Percentiles rank a stretch among this genome's conserved stretches.
These are phyloP conservation scores for Scylla paramamosain DNA, from an alignment of 1,140 invertebrate species.

Conservation along the genomic window DNA sequence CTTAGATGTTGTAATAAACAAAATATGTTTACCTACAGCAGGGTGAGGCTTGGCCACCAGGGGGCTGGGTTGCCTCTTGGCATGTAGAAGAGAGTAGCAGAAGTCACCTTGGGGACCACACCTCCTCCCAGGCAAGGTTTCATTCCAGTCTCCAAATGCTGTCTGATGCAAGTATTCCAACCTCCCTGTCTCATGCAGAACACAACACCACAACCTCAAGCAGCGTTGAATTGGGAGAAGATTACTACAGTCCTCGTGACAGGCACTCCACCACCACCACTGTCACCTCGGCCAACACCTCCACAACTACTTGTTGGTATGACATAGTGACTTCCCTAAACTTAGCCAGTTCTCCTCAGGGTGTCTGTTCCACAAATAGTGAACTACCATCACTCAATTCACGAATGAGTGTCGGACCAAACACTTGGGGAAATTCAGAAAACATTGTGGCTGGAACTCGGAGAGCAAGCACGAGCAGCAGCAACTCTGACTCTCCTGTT, in stretches of 20 bases:
- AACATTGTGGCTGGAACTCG: background rate
- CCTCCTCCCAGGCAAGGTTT: slow-evolving; percentile 25
- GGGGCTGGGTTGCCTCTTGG: slow-evolving; percentile 67
- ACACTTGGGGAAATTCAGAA: slow-evolving; percentile 34
- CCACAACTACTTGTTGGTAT: slow-evolving; percentile 67
- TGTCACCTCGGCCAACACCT: slow-evolving; percentile 31
- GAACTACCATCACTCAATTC: background rate
- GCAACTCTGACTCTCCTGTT: slow-evolving; percentile 56
- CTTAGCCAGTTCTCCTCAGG: slow-evolving; percentile 53
- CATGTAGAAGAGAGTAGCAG: slow-evolving; percentile 68
- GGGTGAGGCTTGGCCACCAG: slow-evolving; percentile 58
- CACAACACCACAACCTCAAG: slow-evolving; percentile 62
- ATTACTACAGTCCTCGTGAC: slow-evolving; percentile 57
- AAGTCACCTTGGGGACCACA: slow-evolving; percentile 52
- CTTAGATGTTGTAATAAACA: too few relatives aligned
- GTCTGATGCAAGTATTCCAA: slow-evolving; percentile 57
- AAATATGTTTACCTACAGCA: slow-evolving; percentile 34
- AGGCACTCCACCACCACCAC: slow-evolving; percentile 53
- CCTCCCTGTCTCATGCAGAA: slow-evolving; percentile 47
- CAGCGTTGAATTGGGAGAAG: slow-evolving; percentile 64
- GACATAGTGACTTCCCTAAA: slow-evolving; percentile 64
- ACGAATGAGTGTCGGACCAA: background rate
- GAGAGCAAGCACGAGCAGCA: slow-evolving; percentile 53
- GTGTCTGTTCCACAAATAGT: background rate
- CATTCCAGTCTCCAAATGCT: slow-evolving; percentile 65